A percentile compares a stretch with the other conserved stretches of the same genome.
These are phyloP conservation scores for Hybos culiciformis DNA, from an alignment of 2,888 invertebrate species.

Conservation along the genomic window DNA sequence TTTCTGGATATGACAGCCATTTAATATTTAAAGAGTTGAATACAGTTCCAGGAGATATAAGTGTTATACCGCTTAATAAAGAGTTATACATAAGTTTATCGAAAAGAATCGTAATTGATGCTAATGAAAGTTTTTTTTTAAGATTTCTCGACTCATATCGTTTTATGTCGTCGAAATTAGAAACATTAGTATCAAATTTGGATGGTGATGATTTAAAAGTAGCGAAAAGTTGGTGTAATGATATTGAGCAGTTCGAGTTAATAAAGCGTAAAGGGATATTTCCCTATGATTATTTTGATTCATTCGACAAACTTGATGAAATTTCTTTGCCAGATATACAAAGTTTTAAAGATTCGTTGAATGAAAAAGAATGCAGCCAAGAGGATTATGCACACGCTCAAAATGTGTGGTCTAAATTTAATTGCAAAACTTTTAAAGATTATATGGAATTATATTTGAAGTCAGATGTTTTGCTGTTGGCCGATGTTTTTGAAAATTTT, in stretches of 20 bases:
- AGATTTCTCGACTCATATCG: slow-evolving; percentile 6
- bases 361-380: slow-evolving; percentile 3
- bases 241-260: not conserved
- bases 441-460: slow-evolving; percentile 24
- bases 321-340: slow-evolving; percentile 1
- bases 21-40: slow-evolving; percentile 18
- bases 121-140: slow-evolving; percentile 1
- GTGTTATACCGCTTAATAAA: slow-evolving; percentile 19
- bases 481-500: slow-evolving; percentile 20
- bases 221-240: not conserved
- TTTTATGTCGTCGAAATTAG: slow-evolving; percentile 4
- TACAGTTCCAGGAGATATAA: slow-evolving; percentile 1
- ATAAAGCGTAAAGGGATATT: not conserved
- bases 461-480: slow-evolving; percentile 25
- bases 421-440: slow-evolving; percentile 20
- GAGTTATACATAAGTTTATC: slow-evolving; percentile 23
- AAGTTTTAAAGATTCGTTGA: not conserved
- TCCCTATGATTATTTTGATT: slow-evolving; percentile 6
- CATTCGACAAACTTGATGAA: slow-evolving; percentile 1
- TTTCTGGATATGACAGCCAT: slow-evolving; percentile 20
- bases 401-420: slow-evolving; percentile 22
- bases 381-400: slow-evolving; percentile 17
- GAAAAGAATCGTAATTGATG: slow-evolving; percentile 14
- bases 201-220: not conserved
- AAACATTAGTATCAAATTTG: slow-evolving; percentile 4